Evolutionary conservation across 2,888 invertebrate genomes (phyloP), one percentile per base, ranked within the genome.

Genomic region (Lepetodrilus schrolli): DNA sequence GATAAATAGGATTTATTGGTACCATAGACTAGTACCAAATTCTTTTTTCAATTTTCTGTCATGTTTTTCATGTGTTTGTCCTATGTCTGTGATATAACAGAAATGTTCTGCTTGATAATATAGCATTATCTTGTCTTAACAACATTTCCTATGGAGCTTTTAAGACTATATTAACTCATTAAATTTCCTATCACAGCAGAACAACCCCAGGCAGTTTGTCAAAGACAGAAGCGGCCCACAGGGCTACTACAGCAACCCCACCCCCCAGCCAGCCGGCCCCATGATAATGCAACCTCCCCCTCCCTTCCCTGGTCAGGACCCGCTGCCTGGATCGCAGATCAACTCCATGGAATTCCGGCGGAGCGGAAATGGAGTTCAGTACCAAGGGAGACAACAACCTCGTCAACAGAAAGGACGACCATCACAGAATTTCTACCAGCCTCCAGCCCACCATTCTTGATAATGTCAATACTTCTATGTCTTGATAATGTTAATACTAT

Each of bases 301-400:
- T 43, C 74, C 68, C 49, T 74, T 66, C 73, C 76, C 70, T 36
- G 77, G 68, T 23, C 66, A 47, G 23, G 74, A 69, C 2, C 34
- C 34, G 17, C 75, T 68, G 23, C 49, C 37, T 1, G 47, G 47
- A 23, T 70, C 37, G 2, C 68, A 70, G 20, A 75, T 84, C 48
- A 75, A 77, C 70, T 80, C 77, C 23, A 83, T 87, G 82, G 86
- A 86, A 78, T 87, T 85, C 74, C 80, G 85, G 3, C 75, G 84
- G 30, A 83, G 86, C 2, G 83, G 84, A 10, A 78, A 82, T 21
- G 83, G 84, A 1, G 73, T 75, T 1, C 43, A 78, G 10, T 79
- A 80, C 66, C 70, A 73, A 0, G 1, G 95, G 95, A 0, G 96
- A 95, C 75, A 96, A 93, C 75, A 96, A 93, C 76, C 81, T 13